Evolutionary conservation across 2,113 vertebrate genomes (phyloP).

Genomic region (Tachycineta bicolor): DNA sequence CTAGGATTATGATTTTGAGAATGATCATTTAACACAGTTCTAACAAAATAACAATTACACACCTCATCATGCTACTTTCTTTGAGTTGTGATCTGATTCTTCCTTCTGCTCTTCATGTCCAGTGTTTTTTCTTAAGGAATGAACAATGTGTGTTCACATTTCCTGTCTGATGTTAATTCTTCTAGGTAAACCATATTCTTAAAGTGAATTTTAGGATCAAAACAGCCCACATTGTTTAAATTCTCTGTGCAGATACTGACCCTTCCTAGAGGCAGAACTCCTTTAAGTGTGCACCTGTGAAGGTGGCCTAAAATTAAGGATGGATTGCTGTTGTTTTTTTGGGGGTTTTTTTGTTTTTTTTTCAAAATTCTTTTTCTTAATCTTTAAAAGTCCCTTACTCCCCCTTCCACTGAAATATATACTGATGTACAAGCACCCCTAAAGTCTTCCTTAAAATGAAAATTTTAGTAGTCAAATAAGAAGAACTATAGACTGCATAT

Average conservation of each 20-base stretch:
- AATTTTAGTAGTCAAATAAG: background rate
- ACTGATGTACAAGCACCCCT: background rate
- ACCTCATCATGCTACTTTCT: background rate
- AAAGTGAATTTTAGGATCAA: background rate
- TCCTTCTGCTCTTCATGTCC: background rate
- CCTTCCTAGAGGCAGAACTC: background rate
- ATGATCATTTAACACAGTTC: background rate
- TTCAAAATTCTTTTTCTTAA: background rate
- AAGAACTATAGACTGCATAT: background rate
- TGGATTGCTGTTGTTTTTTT: background rate
- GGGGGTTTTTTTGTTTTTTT: background rate
- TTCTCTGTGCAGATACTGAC: background rate
- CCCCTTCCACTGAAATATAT: background rate
- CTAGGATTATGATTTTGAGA: background rate
- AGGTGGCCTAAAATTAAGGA: background rate
- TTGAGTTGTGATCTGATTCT: background rate
- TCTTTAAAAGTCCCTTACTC: background rate
- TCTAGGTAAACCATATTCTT: background rate
- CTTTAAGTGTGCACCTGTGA: background rate
- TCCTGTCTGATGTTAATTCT: background rate
- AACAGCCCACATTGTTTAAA: background rate
- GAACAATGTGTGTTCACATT: background rate
- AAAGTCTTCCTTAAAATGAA: background rate
- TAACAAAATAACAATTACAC: background rate
- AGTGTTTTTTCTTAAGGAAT: background rate